Base-by-base conservation (phyloP, 2,888 invertebrate species). In the Diarsia brunnea region DNA sequence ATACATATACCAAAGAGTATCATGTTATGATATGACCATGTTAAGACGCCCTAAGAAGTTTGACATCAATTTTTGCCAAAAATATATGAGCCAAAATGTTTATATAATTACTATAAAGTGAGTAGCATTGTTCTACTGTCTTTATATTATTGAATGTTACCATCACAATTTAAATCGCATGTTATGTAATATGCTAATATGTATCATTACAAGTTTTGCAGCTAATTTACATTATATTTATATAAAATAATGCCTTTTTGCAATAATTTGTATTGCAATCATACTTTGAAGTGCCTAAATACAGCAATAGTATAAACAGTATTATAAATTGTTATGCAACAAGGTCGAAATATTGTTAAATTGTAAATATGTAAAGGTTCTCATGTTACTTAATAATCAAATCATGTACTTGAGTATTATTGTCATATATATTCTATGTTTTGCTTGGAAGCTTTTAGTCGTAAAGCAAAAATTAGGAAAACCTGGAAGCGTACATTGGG, bases 1-100 rank as follows among this genome's bases (percentile, higher is more conserved):
- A 67, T 74, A 76, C 84, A 88, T 74, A 76, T 85, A 88, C 87
- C 87, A 89, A 89, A 87, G 86, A 88, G 73, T 84, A 75, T 80
- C 70, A 81, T 84, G 65, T 65, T 69, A 61, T 61, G 69, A 72
- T 70, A 47, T 78, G 53, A 74, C 71, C 79, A 67, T 75, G 53
- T 78, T 73, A 55, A 53, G 11, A 78, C 49, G 69, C 69, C 21
- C 2, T 55, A 53, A 31, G 51, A 66, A 69, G 49, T 81, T 70
- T 66, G 49, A 77, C 65, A 85, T 55, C 1, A 70, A 58, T 68
- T 81, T 85, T 75, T 79, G 84, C 88, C 87, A 88, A 88, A 88
- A 78, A 65, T 74, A 45, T 71, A 78, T 43, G 73, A 82, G 87
- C 84, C 88, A 88, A 87, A 87, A 86, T 81, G 65, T 84, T 78